Evolutionary conservation across 2,888 invertebrate genomes (phyloP).

Genomic region (Tetranychus piercei): DNA sequence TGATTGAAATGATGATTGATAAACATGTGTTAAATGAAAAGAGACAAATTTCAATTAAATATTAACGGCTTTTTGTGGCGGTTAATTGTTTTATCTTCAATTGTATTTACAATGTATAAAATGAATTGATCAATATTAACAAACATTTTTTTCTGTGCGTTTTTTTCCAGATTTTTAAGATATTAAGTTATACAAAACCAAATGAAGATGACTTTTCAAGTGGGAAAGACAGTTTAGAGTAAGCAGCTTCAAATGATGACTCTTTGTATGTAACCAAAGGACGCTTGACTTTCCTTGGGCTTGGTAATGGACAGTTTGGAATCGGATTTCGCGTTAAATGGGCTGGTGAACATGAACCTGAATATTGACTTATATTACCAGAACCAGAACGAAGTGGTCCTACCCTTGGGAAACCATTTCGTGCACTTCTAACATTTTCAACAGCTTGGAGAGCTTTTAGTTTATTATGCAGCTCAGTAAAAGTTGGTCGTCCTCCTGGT

Average conservation of each 20-base stretch:
- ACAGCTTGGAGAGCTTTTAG: conserved; percentile 46
- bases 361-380: background rate
- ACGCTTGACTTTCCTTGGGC: background rate
- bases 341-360: background rate
- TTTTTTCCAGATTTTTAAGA: background rate
- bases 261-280: background rate
- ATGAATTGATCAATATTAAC: background rate
- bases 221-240: conserved; percentile 2
- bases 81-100: too few species aligned
- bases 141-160: background rate
- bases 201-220: conserved; percentile 2
- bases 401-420: background rate
- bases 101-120: background rate
- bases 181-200: background rate
- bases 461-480: conserved; percentile 73
- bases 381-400: conserved; percentile 2
- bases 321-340: background rate
- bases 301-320: background rate
- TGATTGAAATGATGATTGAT: too few species aligned
- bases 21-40: too few species aligned
- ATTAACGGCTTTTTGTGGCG: too few species aligned
- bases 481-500: conserved; percentile 71
- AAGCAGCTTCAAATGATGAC: background rate
- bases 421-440: background rate
- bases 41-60: too few species aligned